Evolutionary conservation across 2,888 invertebrate species (phyloP), one percentile per base, ranked within the genome.

Genomic region (Polylopha cassiicola): DNA sequence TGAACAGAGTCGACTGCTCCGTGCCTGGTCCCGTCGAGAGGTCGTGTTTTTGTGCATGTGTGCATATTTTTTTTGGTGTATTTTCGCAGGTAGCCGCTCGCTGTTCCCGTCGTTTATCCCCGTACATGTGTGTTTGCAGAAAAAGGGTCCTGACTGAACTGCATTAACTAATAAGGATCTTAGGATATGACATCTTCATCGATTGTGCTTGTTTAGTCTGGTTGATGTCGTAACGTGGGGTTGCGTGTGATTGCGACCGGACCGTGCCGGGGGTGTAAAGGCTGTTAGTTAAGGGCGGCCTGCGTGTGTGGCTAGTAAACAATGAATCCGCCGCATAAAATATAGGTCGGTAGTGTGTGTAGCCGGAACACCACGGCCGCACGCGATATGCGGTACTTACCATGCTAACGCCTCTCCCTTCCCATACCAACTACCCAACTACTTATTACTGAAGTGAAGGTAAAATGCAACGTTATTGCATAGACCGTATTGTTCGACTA

Each of bases 341-440:
- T 84, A 77, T 85, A 81, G 85, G 85, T 85, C 85, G 82, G 71
- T 80, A 61, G 74, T 72, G 74, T 80, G 39, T 49, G 71, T 69
- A 65, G 68, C 60, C 70, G 63, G 66, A 66, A 64, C 64, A 39
- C 53, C 50, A 57, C 57, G 57, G 60, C 61, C 48, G 64, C 69
- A 82, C 81, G 81, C 82, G 74, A 81, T 75, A 56, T 55, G 53
- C 48, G 39, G 43, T 37, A 44, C 32, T 36, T 39, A 18, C 18
- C 38, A 20, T 41, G 44, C 41, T 43, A 32, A 21, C 27, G 37
- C 45, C 36, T 38, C 41, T 45, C 45, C 45, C 39, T 46, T 37
- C 53, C 50, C 54, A 51, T 55, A 48, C 37, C 41, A 39, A 44
- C 27, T n/a, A 15, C 18, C 34, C 20, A 39, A 24, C 9, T 10